Conservation (phyloP, 2,797 vertebrate species). For the Erpetoichthys calabaricus region DNA sequence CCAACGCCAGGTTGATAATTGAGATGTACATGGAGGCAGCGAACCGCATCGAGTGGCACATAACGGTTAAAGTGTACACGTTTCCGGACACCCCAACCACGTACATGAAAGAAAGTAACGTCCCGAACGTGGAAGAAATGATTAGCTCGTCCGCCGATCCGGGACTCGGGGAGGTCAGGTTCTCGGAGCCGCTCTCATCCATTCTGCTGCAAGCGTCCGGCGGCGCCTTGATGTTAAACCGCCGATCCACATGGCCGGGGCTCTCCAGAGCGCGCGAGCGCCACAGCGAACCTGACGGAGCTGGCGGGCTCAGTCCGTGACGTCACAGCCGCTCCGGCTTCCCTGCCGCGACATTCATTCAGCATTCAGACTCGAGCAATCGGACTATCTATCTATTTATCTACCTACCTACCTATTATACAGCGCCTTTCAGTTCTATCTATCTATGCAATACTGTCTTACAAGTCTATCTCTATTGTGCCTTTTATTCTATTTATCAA, state of each 20-base stretch:
- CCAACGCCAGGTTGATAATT: slow-evolving; percentile 77
- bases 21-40: slow-evolving; percentile 79
- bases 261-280: not conserved
- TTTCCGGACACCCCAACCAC: slow-evolving; percentile 72
- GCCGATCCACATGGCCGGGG: not conserved
- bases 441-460: too few species aligned
- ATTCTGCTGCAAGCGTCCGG: slow-evolving; percentile 18
- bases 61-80: slow-evolving; percentile 74
- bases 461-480: too few species aligned
- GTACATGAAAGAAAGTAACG: slow-evolving; percentile 68
- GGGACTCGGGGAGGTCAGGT: slow-evolving; percentile 24
- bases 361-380: too few species aligned
- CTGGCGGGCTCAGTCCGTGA: not conserved
- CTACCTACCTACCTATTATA: too few species aligned
- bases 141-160: slow-evolving; percentile 50
- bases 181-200: slow-evolving; percentile 38
- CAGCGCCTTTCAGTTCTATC: too few species aligned
- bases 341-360: too few species aligned
- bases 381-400: too few species aligned
- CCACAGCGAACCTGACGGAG: not conserved
- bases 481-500: too few species aligned
- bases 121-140: slow-evolving; percentile 69
- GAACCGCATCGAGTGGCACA: slow-evolving; percentile 74
- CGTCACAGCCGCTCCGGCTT: not conserved
- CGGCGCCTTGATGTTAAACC: not conserved